Evolutionary conservation across 1,140 invertebrate species (phyloP).

Genomic region (Propsilocerus akamusi): DNA sequence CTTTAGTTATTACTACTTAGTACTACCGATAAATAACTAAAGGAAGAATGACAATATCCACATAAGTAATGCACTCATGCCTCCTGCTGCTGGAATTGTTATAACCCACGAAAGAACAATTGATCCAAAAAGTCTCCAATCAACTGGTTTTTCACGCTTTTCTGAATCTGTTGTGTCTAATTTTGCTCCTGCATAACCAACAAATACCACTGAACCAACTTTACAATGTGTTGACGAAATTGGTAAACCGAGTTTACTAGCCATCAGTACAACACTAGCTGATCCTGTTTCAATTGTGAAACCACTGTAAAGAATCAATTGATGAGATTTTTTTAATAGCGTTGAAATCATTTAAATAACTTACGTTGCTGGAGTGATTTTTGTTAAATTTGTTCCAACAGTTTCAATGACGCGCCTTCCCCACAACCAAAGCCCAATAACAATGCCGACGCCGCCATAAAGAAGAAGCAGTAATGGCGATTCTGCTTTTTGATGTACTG

Average conservation of each 20-base stretch:
- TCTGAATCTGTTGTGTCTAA: constrained; percentile 19
- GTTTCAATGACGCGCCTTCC: constrained; percentile 91
- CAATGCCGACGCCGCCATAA: constrained; percentile 91
- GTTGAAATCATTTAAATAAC: constrained; percentile 12
- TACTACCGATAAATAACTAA: too few relatives aligned
- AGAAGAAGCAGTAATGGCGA: constrained; percentile 82
- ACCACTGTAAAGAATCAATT: constrained; percentile 36
- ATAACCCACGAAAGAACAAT: constrained; percentile 94
- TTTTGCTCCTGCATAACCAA: constrained; percentile 52
- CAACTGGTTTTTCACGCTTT: constrained; percentile 44
- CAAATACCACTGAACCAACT: constrained; percentile 88
- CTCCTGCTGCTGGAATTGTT: constrained; percentile 81
- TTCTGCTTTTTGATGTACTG: constrained; percentile 58
- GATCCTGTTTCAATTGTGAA: constrained; percentile 92
- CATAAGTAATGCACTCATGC: constrained; percentile 68
- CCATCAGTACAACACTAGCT: constrained; percentile 85
- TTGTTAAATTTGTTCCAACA: constrained; percentile 89
- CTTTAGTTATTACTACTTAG: too few relatives aligned
- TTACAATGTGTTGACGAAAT: constrained; percentile 98
- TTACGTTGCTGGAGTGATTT: constrained; percentile 90
- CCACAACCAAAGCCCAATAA: constrained; percentile 88
- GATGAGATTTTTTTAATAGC: not conserved
- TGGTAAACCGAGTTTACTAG: constrained; percentile 89
- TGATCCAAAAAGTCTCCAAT: constrained; percentile 86
- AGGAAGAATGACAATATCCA: too few relatives aligned